Base-by-base conservation (phyloP, 1,140 invertebrate genomes). In the Tetraneura akinire region DNA sequence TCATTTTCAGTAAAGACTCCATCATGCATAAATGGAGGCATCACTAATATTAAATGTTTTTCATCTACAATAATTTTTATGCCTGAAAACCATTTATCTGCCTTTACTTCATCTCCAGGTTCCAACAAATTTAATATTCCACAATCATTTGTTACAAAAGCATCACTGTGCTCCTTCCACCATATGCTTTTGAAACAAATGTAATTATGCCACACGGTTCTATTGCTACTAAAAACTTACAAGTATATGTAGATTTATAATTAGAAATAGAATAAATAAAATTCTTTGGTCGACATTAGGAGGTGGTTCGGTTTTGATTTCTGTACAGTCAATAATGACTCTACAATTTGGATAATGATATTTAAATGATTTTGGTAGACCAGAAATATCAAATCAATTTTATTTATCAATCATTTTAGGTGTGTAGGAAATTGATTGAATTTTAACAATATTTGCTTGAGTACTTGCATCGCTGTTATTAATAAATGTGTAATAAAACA, bases 321-420 rank as follows among this genome's bases (percentile, higher is more conserved):
- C 57, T 29, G 57, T 29, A 29, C 14, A 60, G 13, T 16, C 23
- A 4, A 60, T 29, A 29, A 60, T 60, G n/a, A 16, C 18, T 26
- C 23, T 2, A 21, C 5, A 60, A 29, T 60, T 16, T 21, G 57
- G 57, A 60, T 29, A 29, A 0, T 60, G 21, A 23, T 10, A 23
- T 29, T 60, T 60, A 60, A 29, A 60, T 26, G 10, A 13, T 14
- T 29, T 4, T 23, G 57, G 57, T 1, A 60, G 21, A 21, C n/a
- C 13, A 23, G 10, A 13, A 11, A 21, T 11, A 60, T 9, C 2
- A 5, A 37, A 37, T 11, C 18, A 18, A 37, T 9, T 37, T 64
- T 18, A 18, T 55, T 55, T 55, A 55, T 55, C 53, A 23, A 55
- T n/a, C 53, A 55, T 55, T 55, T 55, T 55, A 55, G 53, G 53